Conservation (phyloP, 2,113 vertebrate species). For the Dissostichus mawsoni region DNA sequence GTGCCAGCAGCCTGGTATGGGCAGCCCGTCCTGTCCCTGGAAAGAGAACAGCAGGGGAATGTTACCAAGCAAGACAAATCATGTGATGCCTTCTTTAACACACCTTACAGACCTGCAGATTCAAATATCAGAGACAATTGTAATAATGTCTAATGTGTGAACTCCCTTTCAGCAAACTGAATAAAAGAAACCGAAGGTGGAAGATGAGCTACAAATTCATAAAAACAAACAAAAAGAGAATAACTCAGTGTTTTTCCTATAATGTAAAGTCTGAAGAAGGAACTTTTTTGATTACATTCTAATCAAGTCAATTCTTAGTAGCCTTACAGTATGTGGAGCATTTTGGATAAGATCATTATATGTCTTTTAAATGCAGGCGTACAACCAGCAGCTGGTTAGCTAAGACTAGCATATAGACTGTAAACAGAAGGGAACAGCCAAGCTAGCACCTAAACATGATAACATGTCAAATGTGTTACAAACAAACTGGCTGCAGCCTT, state of each 20-base stretch:
- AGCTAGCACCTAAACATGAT: too few species aligned
- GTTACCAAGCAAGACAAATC: background rate
- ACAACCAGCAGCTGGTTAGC: too few species aligned
- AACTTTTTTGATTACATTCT: too few species aligned
- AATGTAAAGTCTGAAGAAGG: too few species aligned
- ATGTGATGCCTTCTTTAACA: background rate
- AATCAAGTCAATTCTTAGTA: too few species aligned
- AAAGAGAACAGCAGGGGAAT: constrained; percentile 52
- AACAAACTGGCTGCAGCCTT: too few species aligned
- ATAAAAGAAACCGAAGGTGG: background rate
- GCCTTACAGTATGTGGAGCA: too few species aligned
- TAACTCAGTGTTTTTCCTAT: background rate
- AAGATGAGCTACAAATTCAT: background rate
- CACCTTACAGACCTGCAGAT: background rate
- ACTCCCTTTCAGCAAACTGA: background rate
- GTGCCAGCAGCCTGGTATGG: constrained; percentile 97
- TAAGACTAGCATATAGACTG: too few species aligned
- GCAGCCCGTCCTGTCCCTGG: constrained; percentile 94
- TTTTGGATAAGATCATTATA: too few species aligned
- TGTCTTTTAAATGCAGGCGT: too few species aligned
- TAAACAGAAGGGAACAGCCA: too few species aligned
- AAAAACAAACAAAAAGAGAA: background rate
- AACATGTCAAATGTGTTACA: too few species aligned
- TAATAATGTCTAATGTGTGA: background rate
- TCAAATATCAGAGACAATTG: background rate